Evolutionary conservation across 1,140 invertebrate species (phyloP), one percentile per base, ranked within the genome.

Genomic region (Aphaenogaster floridana): DNA sequence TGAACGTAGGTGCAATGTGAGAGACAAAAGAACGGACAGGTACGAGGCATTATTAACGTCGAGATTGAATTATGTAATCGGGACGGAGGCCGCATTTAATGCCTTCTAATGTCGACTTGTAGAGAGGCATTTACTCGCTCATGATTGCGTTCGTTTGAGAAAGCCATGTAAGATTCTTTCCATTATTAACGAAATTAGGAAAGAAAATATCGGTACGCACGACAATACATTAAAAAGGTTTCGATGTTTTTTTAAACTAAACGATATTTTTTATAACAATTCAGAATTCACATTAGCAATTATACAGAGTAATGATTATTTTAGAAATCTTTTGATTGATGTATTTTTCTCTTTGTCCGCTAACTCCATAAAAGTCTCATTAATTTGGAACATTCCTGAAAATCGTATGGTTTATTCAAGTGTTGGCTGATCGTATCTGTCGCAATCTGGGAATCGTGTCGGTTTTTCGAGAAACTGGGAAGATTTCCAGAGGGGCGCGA

Each of bases 1-100:
- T 66, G 77, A 66, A 80, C 77, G 50, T 81, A 81, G 52, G 66
- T 71, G 66, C 64, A 81, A 42, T 48, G 11, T 42, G 54, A 85
- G 57, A 77, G 81, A 85, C 68, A 85, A 77, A 77, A 85, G 81
- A 85, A 59, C 45, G 36, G 72, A 36, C 68, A 63, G 71, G 15
- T 64, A 57, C 13, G 71, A 63, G 71, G 57, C 71, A 77, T 85
- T 85, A 85, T 85, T 76, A 85, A 63, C 81, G 81, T 52, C 81
- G 17, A 63, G 81, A 85, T 74, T 77, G 81, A 85, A 74, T 85
- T 85, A 77, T 77, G 81, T 85, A 85, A 85, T 76, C 57, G 71
- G 69, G 68, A 63, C 52, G 11, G 50, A 50, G 80, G 39, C 36
- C 34, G 81, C 50, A 63, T 85, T 61, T 77, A 77, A 84, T 85